These are phyloP conservation scores for Ophion ventricosus DNA, from an alignment of 2,888 invertebrate species.

Conservation along the genomic window DNA sequence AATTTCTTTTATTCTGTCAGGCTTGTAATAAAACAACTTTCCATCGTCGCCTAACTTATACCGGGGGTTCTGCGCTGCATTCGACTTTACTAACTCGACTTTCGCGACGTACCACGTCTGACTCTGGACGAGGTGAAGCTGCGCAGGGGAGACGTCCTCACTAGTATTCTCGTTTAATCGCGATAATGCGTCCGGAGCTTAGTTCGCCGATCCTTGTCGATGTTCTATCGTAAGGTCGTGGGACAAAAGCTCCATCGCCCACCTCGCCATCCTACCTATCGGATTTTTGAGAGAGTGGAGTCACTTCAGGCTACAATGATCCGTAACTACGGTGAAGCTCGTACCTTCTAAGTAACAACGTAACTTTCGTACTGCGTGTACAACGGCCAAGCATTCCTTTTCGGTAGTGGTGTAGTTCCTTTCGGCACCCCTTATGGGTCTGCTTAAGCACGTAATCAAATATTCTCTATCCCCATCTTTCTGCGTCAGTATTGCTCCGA, in stretches of 20 bases:
- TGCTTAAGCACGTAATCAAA: slow-evolving; percentile 55
- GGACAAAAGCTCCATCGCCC: slow-evolving; percentile 12
- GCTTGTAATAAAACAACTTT: slow-evolving; percentile 1
- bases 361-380: slow-evolving; percentile 55
- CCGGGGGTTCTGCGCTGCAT: not conserved
- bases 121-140: not conserved
- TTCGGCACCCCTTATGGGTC: slow-evolving; percentile 19
- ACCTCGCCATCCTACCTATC: slow-evolving; percentile 46
- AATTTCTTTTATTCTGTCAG: no score
- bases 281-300: slow-evolving; percentile 67
- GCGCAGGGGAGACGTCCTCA: not conserved
- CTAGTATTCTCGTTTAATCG: slow-evolving; percentile 2
- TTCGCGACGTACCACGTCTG: slow-evolving; percentile 14
- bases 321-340: slow-evolving; percentile 70
- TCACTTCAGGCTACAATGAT: slow-evolving; percentile 69
- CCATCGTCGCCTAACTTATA: not conserved
- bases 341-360: slow-evolving; percentile 61
- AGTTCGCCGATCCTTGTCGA: slow-evolving; percentile 17
- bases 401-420: slow-evolving; percentile 56
- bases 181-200: slow-evolving; percentile 36
- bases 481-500: slow-evolving; percentile 58
- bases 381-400: slow-evolving; percentile 59
- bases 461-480: slow-evolving; percentile 24
- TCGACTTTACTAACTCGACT: not conserved
- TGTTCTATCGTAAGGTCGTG: slow-evolving; percentile 30